Evolutionary conservation across 1,140 invertebrate genomes (phyloP), one percentile per base, ranked within the genome.

Genomic region (Caenorhabditis inopinata): DNA sequence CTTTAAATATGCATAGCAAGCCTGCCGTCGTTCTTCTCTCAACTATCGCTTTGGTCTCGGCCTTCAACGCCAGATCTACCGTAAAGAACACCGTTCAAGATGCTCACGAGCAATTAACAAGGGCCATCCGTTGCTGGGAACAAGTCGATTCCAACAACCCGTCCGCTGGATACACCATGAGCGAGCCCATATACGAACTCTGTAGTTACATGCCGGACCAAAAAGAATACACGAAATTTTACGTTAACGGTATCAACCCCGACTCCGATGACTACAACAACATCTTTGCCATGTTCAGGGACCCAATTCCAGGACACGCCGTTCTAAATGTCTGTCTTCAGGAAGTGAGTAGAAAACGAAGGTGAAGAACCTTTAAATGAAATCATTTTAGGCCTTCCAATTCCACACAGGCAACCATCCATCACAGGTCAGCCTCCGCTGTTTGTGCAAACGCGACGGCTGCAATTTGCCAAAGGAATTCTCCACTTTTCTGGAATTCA

Each of bases 381-480:
- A 42, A 42, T 42, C 38, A 7, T 21, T 68, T 21, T 32, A 68
- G 58, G 58, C 58, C 29, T 68, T 68, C 58, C 58, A 68, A 68
- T 68, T 68, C 58, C 58, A 68, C 58, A 32, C 58, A 9, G 58
- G 32, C 14, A 27, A 27, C 32, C 58, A 38, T 21, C 58, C 58
- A 68, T 68, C 58, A 7, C 58, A 68, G 32, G 27, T 25, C 16
- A 38, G 32, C 58, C 14, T 68, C 16, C 32, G 58, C 4, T 68
- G 58, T 21, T 25, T 68, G 58, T 68, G 58, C 58, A 68, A 68
- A 16, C 14, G 58, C 16, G 58, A 68, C n/a, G 58, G 58, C 2
- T 68, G 58, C 58, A 68, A 68, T 21, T 3, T 68, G n/a, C 58
- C 58, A 68, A 68, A 68, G n/a, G 58, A 18, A 38, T 68, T 68